Conservation (phyloP, 2,113 vertebrate species). For the Apus apus region DNA sequence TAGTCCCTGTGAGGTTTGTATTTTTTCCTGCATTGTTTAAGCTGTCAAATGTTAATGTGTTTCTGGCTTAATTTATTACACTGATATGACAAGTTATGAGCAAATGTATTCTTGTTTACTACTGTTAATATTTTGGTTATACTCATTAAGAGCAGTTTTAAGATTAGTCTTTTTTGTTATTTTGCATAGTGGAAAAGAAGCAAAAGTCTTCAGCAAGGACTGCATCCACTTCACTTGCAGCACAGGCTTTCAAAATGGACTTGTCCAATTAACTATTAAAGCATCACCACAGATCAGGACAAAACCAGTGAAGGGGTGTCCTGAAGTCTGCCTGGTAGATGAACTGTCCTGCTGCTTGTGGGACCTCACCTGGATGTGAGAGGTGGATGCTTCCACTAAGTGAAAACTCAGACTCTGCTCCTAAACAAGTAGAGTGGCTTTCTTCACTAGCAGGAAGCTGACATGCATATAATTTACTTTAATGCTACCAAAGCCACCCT, state of each 20-base stretch:
- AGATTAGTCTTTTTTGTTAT: conserved; percentile 76
- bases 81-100: conserved; percentile 66
- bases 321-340: neutral
- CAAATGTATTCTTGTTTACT: conserved; percentile 63
- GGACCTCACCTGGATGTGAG: neutral
- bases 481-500: neutral
- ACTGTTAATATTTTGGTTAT: conserved; percentile 70
- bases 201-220: neutral
- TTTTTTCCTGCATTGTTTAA: conserved; percentile 71
- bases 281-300: neutral
- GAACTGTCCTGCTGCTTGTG: neutral
- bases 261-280: neutral
- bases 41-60: conserved; percentile 69
- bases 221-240: neutral
- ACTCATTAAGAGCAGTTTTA: conserved; percentile 73
- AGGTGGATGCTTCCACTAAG: neutral
- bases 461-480: neutral
- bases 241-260: neutral
- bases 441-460: neutral
- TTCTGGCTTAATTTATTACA: conserved; percentile 70
- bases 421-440: neutral
- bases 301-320: neutral
- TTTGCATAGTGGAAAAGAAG: conserved; percentile 45
- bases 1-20: conserved; percentile 57
- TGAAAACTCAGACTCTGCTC: neutral